A percentile compares a stretch with the other conserved stretches of the same genome.
phyloP scores from a whole-genome alignment of 2,888 invertebrate species.

The Plebejus argus region DNA sequence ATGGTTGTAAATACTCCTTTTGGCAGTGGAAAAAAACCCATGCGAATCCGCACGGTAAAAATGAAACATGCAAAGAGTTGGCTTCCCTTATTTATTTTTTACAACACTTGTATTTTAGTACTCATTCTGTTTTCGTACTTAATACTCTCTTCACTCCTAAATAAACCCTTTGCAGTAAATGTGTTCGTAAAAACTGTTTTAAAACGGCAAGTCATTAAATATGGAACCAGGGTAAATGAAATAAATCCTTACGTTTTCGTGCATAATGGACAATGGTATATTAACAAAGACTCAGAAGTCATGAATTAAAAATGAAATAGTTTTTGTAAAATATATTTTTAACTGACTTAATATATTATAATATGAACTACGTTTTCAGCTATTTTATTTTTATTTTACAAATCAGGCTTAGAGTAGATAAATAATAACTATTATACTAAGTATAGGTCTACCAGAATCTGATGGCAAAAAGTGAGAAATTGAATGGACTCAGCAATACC shows the following conservation, averaged over 20 bases:
- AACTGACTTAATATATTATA: background rate
- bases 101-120: constrained; percentile 29
- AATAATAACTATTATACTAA: no score
- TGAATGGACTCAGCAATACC: no score
- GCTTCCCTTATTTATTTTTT: constrained; percentile 17
- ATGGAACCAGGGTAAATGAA: constrained; percentile 11
- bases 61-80: constrained; percentile 26
- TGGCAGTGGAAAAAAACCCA: background rate
- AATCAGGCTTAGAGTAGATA: no score
- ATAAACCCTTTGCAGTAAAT: constrained; percentile 27
- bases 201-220: constrained; percentile 20
- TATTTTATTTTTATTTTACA: no score
- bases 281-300: background rate
- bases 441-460: no score
- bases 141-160: constrained; percentile 26
- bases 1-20: background rate
- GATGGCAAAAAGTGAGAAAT: no score
- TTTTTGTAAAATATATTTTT: background rate
- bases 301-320: no score
- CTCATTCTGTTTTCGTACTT: constrained; percentile 26
- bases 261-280: background rate
- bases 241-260: background rate
- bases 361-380: no score
- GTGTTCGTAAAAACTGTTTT: constrained; percentile 23
- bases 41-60: background rate